Evolutionary conservation across 2,113 vertebrate species (phyloP).

Genomic region (Dendropsophus ebraccatus): DNA sequence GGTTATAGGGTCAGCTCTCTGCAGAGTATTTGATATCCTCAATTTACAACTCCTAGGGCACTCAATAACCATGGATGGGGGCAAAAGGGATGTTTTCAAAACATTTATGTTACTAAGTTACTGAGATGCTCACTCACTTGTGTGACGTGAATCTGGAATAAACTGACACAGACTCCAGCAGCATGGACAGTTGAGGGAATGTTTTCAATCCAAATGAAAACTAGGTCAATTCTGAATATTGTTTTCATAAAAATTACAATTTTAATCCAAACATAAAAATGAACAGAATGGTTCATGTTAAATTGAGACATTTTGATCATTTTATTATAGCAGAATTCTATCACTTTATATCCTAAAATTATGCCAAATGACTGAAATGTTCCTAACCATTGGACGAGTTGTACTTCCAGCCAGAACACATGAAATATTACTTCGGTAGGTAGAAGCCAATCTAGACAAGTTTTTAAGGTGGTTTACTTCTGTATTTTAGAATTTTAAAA

Average conservation of each 20-base stretch:
- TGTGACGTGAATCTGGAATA: slow-evolving; percentile 9
- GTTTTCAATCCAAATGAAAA: background rate
- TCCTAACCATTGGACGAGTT: background rate
- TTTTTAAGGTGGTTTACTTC: background rate
- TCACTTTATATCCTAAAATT: background rate
- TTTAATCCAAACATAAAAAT: background rate
- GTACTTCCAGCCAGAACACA: background rate
- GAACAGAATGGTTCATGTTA: background rate
- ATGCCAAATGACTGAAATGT: background rate
- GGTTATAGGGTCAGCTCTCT: slow-evolving; percentile 37
- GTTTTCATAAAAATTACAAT: background rate
- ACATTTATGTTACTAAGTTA: slow-evolving; percentile 39
- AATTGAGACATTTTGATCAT: background rate
- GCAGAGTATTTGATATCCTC: slow-evolving; percentile 29
- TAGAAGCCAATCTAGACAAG: background rate
- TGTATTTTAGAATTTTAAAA: background rate
- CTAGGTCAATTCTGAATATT: background rate
- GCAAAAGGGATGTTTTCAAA: slow-evolving; percentile 22
- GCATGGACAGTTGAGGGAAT: background rate
- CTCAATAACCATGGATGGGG: slow-evolving; percentile 17
- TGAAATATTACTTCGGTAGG: background rate
- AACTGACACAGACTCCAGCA: background rate
- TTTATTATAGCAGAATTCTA: background rate
- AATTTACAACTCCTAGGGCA: slow-evolving; percentile 36
- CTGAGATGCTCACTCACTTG: slow-evolving; percentile 9